Base-by-base conservation (phyloP, 2,113 vertebrate genomes). In the Dasyprocta punctata region DNA sequence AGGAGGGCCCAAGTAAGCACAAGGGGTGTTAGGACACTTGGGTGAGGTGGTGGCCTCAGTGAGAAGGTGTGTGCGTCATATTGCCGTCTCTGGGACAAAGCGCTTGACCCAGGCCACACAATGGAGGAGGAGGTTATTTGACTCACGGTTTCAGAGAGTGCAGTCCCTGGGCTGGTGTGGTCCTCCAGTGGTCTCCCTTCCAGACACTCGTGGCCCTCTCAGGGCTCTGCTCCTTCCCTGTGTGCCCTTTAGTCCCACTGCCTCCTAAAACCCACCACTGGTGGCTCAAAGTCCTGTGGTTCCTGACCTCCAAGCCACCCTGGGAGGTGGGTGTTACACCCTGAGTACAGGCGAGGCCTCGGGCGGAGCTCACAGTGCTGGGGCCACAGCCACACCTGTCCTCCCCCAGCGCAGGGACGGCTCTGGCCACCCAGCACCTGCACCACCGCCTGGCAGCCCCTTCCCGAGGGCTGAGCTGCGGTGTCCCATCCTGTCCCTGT, bases 401-500 rank as follows among this genome's bases (percentile, higher is more conserved):
- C 41, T 19, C 44, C 26, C 41, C 67, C 14, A 14, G 5, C 52
- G 19, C 82, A 77, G 16, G 36, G 82, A 47, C 17, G n/a, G 11
- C 52, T 49, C 38, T 1, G 1, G 49, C 10, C 16, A 38, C 44
- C 60, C 10, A 3, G 44, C 49, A 14, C 69, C 54, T 44, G 14
- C 7, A 1, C 28, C 11, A 12, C 24, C 4, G 7, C n/a, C 33
- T 17, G 13, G 20, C 1, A 1, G 22, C 73, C n/a, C 16, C 38
- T 30, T 38, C 75, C 52, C 13, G 2, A 47, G n/a, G 38, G 7
- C 33, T 20, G 49, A 52, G 20, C 47, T 41, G 14, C 33, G 6
- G 16, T 3, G 0, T 58, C 60, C n/a, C 10, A 16, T 49, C 60
- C 41, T 30, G 38, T 16, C 52, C 24, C 24, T 13, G 17, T 52